phyloP scores from a whole-genome alignment of 1,140 invertebrate species.

The Heliconius hewitsoni region DNA sequence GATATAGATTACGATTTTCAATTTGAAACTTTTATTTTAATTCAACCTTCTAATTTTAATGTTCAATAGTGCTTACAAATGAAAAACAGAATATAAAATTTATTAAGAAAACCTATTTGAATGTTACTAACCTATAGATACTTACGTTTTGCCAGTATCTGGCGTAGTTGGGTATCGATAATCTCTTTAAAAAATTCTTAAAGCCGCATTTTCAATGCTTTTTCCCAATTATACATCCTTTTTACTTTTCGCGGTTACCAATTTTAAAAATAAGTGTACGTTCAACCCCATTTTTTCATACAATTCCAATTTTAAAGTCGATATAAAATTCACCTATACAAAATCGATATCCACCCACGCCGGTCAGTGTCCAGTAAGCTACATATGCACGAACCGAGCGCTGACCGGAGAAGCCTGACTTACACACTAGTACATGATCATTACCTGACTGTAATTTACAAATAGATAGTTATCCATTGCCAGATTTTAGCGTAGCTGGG shows the following conservation, averaged over 20 bases:
- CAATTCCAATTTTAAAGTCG: no score
- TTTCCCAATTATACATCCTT: no score
- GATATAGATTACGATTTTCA: no score
- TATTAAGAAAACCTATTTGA: conserved; percentile 20
- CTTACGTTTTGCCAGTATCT: conserved; percentile 35
- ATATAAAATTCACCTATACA: neutral
- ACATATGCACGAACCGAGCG: conserved; percentile 63
- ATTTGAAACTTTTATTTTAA: no score
- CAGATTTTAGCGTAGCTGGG: neutral
- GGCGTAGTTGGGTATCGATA: conserved; percentile 24
- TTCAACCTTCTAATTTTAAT: no score
- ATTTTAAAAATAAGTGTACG: no score
- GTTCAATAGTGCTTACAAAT: neutral
- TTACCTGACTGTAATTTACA: conserved; percentile 61
- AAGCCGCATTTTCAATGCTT: no score
- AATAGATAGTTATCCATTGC: no score
- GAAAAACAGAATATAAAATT: conserved; percentile 26
- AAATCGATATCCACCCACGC: neutral
- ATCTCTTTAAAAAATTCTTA: neutral
- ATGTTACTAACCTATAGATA: conserved; percentile 40
- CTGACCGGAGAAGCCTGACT: conserved; percentile 72
- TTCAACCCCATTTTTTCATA: no score
- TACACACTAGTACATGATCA: conserved; percentile 56
- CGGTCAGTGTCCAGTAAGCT: conserved; percentile 37
- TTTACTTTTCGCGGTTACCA: no score